Percentiles rank a stretch among this genome's conserved stretches.
Conservation (phyloP, 2,113 vertebrate species). For the Silurus asotus region DNA sequence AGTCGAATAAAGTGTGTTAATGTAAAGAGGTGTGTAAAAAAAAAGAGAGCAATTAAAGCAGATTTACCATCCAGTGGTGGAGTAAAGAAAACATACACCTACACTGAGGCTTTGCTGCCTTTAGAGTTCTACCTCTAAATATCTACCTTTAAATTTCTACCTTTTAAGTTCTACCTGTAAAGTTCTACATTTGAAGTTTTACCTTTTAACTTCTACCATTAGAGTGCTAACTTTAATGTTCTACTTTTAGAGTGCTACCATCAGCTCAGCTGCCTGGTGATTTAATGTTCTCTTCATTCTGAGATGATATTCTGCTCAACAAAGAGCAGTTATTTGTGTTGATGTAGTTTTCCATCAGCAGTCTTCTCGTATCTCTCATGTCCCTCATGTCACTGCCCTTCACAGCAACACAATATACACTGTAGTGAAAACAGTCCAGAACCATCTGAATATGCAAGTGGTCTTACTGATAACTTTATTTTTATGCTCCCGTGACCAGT, state of each 20-base stretch:
- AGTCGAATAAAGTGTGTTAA: slow-evolving; percentile 2
- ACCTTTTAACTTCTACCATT: no score
- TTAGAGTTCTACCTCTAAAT: no score
- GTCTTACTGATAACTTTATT: neutral
- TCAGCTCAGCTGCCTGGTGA: neutral
- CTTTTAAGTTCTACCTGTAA: no score
- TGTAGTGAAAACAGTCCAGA: neutral
- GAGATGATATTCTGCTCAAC: neutral
- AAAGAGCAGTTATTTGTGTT: neutral
- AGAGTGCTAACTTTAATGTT: no score
- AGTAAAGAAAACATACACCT: neutral
- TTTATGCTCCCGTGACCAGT: neutral
- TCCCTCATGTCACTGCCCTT: slow-evolving; percentile 1
- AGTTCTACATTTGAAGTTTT: no score
- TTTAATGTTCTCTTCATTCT: neutral
- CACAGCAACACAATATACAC: neutral
- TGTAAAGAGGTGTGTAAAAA: neutral
- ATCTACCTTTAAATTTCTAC: no score
- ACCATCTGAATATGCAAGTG: neutral
- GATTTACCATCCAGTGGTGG: neutral
- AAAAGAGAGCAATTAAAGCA: neutral
- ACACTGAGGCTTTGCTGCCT: neutral
- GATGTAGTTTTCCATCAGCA: neutral
- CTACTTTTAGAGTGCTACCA: no score
- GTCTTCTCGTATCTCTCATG: neutral